Base-by-base conservation (phyloP, 2,888 invertebrate species). In the Aplocera efformata region DNA sequence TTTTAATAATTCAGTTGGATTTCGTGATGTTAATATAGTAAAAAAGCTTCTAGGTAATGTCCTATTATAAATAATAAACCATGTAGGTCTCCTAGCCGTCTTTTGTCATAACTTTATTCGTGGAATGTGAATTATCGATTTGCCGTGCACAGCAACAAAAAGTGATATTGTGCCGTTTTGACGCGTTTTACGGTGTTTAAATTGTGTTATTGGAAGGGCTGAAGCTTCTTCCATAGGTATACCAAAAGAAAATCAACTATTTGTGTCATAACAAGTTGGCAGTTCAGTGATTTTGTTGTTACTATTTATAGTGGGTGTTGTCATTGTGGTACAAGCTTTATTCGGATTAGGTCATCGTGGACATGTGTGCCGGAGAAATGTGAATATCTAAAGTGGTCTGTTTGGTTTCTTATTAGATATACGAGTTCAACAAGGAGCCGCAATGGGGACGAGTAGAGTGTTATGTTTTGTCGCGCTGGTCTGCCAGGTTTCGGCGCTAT, bases 301-400 rank as follows among this genome's bases (percentile, higher is more conserved):
- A 69, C 91, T 91, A 73, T 92, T 91, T 85, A 89, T 88, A 80
- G 89, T 90, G 75, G 90, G 86, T 89, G 89, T 88, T 88, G 89
- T 89, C 89, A 88, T 83, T 82, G 75, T 75, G 69, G 68, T 61
- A 43, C 67, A 70, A 76, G 80, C 78, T 78, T 62, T 73, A 79
- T 69, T 80, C 74, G 79, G 83, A 85, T 88, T 86, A 86, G 86
- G 83, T 88, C 86, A 88, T 86, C 85, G 73, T 76, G 76, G 74
- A 81, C 86, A 84, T 83, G 83, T 84, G 85, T 85, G 73, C 78
- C 76, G 77, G 74, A 67, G 69, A 77, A 76, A 75, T 73, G 78
- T 81, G 76, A 69, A 49, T 63, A 62, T 67, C 60, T 73, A 73
- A 75, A 79, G 68, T 72, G 67, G 58, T 65, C 72, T 76, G 56